Conservation (phyloP, 2,113 vertebrate genomes). For the Vicugna pacos region DNA sequence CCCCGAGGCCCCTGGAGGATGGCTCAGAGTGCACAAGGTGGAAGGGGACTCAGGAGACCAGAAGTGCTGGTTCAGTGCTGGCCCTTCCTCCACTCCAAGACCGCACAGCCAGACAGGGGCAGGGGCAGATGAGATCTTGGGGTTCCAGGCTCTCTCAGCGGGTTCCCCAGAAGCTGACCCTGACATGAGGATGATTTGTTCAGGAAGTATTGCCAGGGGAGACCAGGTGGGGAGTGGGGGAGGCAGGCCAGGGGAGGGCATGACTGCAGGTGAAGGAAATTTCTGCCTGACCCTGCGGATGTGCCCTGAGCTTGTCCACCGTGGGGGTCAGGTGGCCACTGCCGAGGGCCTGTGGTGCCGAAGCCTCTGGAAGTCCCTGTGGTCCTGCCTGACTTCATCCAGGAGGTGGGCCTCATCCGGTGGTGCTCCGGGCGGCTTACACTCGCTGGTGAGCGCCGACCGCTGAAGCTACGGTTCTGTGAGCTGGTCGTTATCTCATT, state of each 20-base stretch:
- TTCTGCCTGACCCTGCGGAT: not conserved
- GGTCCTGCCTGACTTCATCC: not conserved
- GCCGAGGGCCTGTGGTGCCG: not conserved
- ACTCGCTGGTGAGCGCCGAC: not conserved
- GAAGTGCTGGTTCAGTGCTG: too few species aligned
- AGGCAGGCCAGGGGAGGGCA: not conserved
- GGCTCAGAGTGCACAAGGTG: not conserved
- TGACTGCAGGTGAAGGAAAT: not conserved
- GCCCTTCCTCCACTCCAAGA: not conserved
- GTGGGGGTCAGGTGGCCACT: not conserved
- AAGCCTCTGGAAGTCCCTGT: too few species aligned
- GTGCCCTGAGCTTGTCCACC: not conserved
- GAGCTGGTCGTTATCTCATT: not conserved
- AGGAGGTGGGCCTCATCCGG: not conserved
- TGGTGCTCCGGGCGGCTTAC: rapidly evolving
- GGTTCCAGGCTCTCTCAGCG: not conserved
- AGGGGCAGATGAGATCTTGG: not conserved
- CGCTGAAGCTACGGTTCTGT: too few species aligned
- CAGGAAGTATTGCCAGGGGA: not conserved
- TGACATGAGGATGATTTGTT: not conserved
- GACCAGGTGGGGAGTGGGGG: too few species aligned
- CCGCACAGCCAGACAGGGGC: not conserved
- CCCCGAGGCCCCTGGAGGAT: rapidly evolving
- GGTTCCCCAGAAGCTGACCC: not conserved
- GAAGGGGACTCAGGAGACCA: not conserved